Evolutionary conservation across 2,113 vertebrate genomes (phyloP), one percentile per base, ranked within the genome.

Genomic region (Tetrax tetrax): DNA sequence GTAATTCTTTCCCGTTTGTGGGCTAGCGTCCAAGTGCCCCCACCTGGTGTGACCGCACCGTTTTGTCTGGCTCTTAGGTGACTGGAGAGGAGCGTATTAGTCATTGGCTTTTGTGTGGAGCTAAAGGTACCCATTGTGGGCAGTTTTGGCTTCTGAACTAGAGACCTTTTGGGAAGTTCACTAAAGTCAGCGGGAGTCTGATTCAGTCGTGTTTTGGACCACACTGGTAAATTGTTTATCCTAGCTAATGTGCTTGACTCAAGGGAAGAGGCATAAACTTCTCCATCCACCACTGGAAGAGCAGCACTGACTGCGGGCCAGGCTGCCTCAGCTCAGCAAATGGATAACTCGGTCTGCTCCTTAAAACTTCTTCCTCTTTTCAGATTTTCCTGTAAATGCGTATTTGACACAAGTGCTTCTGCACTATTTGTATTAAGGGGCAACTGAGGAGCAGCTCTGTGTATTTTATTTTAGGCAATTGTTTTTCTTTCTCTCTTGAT

Each of bases 301-400:
- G 66, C 70, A 64, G 22, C 18, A 27, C 48, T 53, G 31, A 31
- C 79, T 45, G 14, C 56, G 60, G 38, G 16, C 51, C 33, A 60
- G 57, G 23, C 71, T 86, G 47, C 33, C 51, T 72, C 27, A 63
- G 27, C 38, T 88, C 51, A 79, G 71, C 33, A 75, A 83, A 86
- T 75, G 1, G 66, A 75, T 66, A 60, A 71, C 22, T 77, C 0
- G 0, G 38, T n/a, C 28, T 0, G 1, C 16, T 81, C 61, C 56
- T 60, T 71, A 60, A 75, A 90, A 90, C 18, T 48, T 45, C 19
- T 63, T 8, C 0, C 1, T 56, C 14, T 75, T 65, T 71, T 75
- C 77, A 84, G 35, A 14, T 84, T 77, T n/a, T 88, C 23, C 37
- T 33, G 25, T 50, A 76, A 91, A 85, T 68, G 41, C 4, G 0